Base-by-base conservation (phyloP, 2,797 vertebrate genomes). In the Poecilia picta region DNA sequence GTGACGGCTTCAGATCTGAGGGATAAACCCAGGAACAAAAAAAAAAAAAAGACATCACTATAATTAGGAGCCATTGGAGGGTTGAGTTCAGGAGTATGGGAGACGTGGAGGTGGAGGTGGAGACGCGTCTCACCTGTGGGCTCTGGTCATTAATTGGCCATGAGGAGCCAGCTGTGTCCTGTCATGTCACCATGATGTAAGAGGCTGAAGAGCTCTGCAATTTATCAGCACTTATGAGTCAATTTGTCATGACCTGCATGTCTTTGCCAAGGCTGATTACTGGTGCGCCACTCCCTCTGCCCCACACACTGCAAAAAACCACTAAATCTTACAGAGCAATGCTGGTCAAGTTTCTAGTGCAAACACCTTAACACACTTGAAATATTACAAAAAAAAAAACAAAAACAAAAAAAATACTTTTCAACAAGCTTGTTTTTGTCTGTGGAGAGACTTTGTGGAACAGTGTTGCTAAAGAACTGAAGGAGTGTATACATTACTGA, bases 161-260 rank as follows among this genome's bases (percentile, higher is more conserved):
- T 33, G 49, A 2, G 87, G 78, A 84, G 81, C 91, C 92, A 85
- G 89, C 92, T 93, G 94, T 81, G 87, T 89, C 87, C 82, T 88
- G 93, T 94, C 94, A 95, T 87, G 84, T 81, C 83, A 39, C 31
- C 73, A 25, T 89, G 86, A 88, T 91, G 85, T 81, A 91, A 86
- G 85, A 84, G 81, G 87, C 82, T 86, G 73, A 79, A 78, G 76
- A 66, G 76, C 80, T 66, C 81, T 13, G 76, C 93, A 90, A 95
- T 96, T 95, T 94, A 95, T 95, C 94, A 92, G 88, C 93, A 94
- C 94, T 96, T 95, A 96, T 77, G 77, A 93, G 91, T 92, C 93
- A 93, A 96, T 96, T 95, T 95, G 94, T 96, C 93, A 94, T 71
- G 89, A 91, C 85, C 83, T 90, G 73, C 87, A 51, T 74, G n/a